Base-by-base conservation (phyloP, 2,888 invertebrate species). In the Lycaena phlaeas region DNA sequence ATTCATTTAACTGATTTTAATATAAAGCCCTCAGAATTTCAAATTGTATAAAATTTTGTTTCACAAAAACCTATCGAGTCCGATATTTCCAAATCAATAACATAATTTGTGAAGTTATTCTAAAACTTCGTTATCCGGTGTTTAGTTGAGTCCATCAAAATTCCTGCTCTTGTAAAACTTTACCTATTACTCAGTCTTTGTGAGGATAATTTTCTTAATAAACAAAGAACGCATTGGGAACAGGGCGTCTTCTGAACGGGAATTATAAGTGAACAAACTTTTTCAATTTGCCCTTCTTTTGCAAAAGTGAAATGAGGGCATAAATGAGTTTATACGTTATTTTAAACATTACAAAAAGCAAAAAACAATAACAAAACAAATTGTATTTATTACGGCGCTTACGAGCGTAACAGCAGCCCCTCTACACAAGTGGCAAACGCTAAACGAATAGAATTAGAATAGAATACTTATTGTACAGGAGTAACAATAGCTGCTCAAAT, bases 301-400 rank as follows among this genome's bases (percentile, higher is more conserved):
- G 50, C 57, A 61, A 30, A 39, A 67, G 51, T 56, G 51, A 54
- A 59, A 64, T 59, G 61, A 59, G 52, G 53, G 54, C 51, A 53
- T 59, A 66, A 68, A 66, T 61, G 64, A 71, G 67, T 68, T 70
- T 66, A 58, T 59, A 57, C 65, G 58, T 50, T 49, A 51, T 52
- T 50, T 50, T 40, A 37, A 45, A 38, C 38, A 43, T 22, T 22
- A 36, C 30, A 28, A 28, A 31, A 30, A 10, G n/a, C 14, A 22
- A 18, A 18, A 3, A 18, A 18, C n/a, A n/a, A n/a, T n/a, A n/a
- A n/a, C n/a, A n/a, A n/a, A n/a, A n/a, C n/a, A n/a, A n/a, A n/a
- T n/a, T n/a, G n/a, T n/a, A n/a, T n/a, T n/a, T n/a, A n/a, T n/a
- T n/a, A n/a, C n/a, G n/a, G n/a, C n/a, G n/a, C n/a, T n/a, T n/a